phyloP scores from a whole-genome alignment of 2,113 vertebrate species.

The Alosa alosa region DNA sequence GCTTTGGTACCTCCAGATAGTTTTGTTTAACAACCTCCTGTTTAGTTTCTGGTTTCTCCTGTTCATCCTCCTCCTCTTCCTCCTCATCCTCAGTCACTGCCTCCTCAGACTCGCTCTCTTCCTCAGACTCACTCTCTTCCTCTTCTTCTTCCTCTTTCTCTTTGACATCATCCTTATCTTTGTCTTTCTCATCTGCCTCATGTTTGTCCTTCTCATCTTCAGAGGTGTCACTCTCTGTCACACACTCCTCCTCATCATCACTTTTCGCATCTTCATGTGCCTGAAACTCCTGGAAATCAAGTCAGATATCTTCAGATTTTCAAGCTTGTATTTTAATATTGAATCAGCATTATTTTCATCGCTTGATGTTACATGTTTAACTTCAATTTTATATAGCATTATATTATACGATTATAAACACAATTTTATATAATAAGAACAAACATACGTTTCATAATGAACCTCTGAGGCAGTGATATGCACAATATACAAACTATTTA shows the following conservation, averaged over 20 bases:
- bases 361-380: neutral
- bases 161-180: constrained; percentile 72
- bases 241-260: constrained; percentile 67
- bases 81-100: constrained; percentile 65
- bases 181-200: constrained; percentile 73
- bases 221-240: too few species aligned
- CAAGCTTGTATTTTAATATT: neutral
- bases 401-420: neutral
- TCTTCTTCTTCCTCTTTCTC: constrained; percentile 65
- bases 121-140: constrained; percentile 47
- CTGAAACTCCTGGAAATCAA: constrained; percentile 24
- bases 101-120: constrained; percentile 48
- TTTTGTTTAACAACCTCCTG: constrained; percentile 34
- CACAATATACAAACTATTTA: neutral
- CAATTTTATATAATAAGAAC: neutral
- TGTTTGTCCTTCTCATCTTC: constrained; percentile 73
- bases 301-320: neutral
- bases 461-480: neutral
- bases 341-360: neutral
- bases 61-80: constrained; percentile 47
- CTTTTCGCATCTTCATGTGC: constrained; percentile 72
- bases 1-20: constrained; percentile 28
- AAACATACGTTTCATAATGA: neutral
- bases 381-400: neutral
- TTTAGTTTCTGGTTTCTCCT: constrained; percentile 37